phyloP scores from a whole-genome alignment of 2,797 vertebrate genomes.

The Diglossa cyanea region DNA sequence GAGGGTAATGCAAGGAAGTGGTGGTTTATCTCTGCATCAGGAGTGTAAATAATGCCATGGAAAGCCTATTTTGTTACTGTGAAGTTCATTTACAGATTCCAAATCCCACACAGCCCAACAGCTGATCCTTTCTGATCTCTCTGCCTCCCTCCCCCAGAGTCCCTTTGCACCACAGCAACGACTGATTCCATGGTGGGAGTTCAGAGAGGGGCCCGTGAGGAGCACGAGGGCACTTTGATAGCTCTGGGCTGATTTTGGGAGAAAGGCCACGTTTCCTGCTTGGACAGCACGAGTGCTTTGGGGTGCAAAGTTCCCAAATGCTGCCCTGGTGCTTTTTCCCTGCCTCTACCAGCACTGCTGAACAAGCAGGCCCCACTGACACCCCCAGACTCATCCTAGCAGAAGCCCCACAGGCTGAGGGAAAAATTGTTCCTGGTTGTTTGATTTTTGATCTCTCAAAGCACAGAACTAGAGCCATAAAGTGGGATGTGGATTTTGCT shows the following conservation, averaged over 20 bases:
- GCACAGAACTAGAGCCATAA: neutral
- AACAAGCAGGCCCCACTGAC: neutral
- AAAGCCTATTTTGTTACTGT: neutral
- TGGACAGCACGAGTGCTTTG: fast-evolving
- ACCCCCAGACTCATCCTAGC: neutral
- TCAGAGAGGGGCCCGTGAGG: neutral
- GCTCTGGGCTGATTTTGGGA: neutral
- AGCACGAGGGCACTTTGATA: neutral
- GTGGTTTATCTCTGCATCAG: conserved; percentile 9
- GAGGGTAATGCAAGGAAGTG: neutral
- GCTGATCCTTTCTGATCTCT: neutral
- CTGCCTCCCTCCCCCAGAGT: neutral
- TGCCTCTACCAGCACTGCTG: neutral
- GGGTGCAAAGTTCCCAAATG: neutral
- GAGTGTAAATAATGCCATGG: conserved; percentile 16
- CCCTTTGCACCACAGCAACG: neutral
- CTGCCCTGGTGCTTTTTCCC: fast-evolving
- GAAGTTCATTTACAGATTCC: neutral
- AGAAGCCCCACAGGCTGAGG: neutral
- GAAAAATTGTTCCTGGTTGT: neutral
- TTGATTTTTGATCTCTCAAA: neutral
- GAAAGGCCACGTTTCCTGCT: neutral
- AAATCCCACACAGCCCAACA: neutral
- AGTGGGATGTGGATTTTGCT: neutral
- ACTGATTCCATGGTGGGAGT: neutral